These are phyloP conservation scores for Ceratitis capitata DNA, from an alignment of 1,140 invertebrate species.

Conservation along the genomic window DNA sequence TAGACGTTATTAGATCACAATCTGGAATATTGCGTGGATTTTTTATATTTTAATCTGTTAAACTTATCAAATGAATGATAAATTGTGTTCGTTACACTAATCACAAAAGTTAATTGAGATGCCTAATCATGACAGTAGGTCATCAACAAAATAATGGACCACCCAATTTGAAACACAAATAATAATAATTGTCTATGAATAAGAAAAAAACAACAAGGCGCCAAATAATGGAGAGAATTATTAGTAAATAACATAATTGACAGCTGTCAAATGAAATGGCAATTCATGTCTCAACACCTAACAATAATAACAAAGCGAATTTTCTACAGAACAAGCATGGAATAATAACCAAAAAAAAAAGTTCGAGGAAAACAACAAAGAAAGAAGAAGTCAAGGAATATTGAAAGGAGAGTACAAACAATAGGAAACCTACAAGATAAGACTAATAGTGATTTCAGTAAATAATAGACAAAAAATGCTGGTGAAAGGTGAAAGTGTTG, in stretches of 20 bases:
- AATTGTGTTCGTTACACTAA: not conserved
- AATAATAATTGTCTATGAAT: not conserved
- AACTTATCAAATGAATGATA: not conserved
- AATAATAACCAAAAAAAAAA: not conserved
- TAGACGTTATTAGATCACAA: too few species aligned
- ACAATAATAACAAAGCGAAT: not conserved
- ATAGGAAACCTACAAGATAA: not conserved
- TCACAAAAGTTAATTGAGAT: not conserved
- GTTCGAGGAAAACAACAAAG: not conserved
- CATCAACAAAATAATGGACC: not conserved
- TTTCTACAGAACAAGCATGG: not conserved
- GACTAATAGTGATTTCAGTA: not conserved
- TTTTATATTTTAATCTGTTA: too few species aligned
- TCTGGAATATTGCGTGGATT: too few species aligned
- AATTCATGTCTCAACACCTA: not conserved
- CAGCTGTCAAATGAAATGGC: constrained; percentile 28
- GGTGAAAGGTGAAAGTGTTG: not conserved
- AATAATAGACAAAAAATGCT: not conserved
- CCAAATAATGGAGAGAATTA: not conserved
- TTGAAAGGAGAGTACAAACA: not conserved
- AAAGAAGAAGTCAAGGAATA: not conserved
- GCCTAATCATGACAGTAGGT: not conserved
- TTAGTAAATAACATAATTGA: constrained; percentile 24
- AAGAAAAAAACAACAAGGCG: not conserved
- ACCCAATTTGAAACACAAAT: not conserved